phyloP scores from a whole-genome alignment of 1,140 invertebrate genomes.

The Philaenus spumarius region DNA sequence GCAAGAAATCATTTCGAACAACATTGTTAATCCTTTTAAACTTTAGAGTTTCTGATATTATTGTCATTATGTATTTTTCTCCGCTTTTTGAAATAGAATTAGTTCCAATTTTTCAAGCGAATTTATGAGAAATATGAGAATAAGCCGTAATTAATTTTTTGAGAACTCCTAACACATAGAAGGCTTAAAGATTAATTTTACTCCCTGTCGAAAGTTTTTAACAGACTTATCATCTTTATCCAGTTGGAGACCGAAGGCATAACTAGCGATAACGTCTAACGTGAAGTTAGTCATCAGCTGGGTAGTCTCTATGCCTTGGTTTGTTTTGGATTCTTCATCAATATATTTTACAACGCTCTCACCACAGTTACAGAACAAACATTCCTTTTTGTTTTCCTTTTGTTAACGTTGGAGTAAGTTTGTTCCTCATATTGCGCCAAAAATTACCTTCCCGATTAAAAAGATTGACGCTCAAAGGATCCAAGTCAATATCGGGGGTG shows the following conservation, averaged over 20 bases:
- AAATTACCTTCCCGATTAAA: slow-evolving; percentile 31
- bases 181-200: slow-evolving; percentile 26
- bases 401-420: slow-evolving; percentile 54
- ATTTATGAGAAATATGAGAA: neutral
- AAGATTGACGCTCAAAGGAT: slow-evolving; percentile 28
- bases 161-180: slow-evolving; percentile 2
- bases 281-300: slow-evolving; percentile 51
- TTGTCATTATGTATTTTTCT: slow-evolving; percentile 29
- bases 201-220: slow-evolving; percentile 43
- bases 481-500: slow-evolving; percentile 24
- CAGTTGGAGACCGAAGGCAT: slow-evolving; percentile 54
- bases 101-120: neutral
- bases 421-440: slow-evolving; percentile 50
- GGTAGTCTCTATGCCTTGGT: slow-evolving; percentile 42
- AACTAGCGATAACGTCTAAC: slow-evolving; percentile 54
- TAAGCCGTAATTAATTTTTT: neutral
- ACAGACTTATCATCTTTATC: slow-evolving; percentile 47
- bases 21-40: slow-evolving; percentile 40
- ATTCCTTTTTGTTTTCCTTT: slow-evolving; percentile 43
- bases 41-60: slow-evolving; percentile 36
- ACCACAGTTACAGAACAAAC: slow-evolving; percentile 34
- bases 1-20: slow-evolving; percentile 40
- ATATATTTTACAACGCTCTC: slow-evolving; percentile 36
- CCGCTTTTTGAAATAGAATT: slow-evolving; percentile 15
- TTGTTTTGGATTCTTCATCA: slow-evolving; percentile 24